Evolutionary conservation across 2,113 vertebrate genomes (phyloP), one percentile per base, ranked within the genome.

Genomic region (Solea senegalensis): DNA sequence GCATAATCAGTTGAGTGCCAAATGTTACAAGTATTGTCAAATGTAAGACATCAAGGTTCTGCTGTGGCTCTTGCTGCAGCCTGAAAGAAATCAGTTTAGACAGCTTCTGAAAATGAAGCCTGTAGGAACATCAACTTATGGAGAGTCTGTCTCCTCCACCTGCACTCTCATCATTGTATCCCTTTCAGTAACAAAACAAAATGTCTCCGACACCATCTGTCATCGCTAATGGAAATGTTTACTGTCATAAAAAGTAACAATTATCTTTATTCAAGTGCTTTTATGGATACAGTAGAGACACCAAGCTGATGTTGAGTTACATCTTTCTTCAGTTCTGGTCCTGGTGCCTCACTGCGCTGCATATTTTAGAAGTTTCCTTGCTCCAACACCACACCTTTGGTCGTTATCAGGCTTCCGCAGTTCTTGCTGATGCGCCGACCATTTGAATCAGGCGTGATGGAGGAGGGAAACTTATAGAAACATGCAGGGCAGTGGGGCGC

Each of bases 161-260:
- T 81, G 70, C 83, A 61, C 69, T 67, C 81, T 84, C 70, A 78
- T 84, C 84, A 83, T 34, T 74, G 73, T 44, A 90, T 13, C 55
- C 57, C 69, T 84, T 87, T 78, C 65, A 67, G 44, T 61, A 79
- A 81, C 74, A 85, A 85, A 84, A 74, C 57, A 54, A 69, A 71
- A 59, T 61, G 60, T 77, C 34, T 49, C 66, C 39, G 72, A 73
- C 60, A 63, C 72, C 45, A 50, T 49, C 70, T 5, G 0, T 84
- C 53, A 34, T 6, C 5, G 34, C 34, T 34, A 55, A 13, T 58
- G 63, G 62, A 69, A 61, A 57, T 51, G 34, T 54, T 79, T 54
- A 49, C 64, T 52, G 64, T 41, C 55, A 73, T 76, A 60, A 73
- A 65, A 79, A 75, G 74, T 75, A 74, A 50, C 51, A 57, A 65